These are phyloP conservation scores for Datnioides undecimradiatus DNA, from an alignment of 2,113 vertebrate species.

Conservation along the genomic window DNA sequence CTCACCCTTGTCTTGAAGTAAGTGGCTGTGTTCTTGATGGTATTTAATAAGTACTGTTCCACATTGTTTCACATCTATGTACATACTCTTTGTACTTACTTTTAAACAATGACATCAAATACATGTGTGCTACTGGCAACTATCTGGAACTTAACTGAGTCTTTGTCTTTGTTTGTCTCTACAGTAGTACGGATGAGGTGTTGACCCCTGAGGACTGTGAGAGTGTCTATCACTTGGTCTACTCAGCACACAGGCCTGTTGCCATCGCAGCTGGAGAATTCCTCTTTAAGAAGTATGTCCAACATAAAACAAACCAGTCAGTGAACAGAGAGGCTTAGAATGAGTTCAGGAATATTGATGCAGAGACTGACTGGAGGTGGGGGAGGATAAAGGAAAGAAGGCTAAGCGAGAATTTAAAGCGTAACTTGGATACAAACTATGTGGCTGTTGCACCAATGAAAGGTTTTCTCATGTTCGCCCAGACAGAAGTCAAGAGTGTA, in stretches of 20 bases:
- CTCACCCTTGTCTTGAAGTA: conserved; percentile 99
- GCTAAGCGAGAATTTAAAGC: neutral
- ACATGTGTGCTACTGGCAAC: neutral
- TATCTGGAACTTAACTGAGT: neutral
- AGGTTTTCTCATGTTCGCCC: neutral
- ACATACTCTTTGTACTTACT: neutral
- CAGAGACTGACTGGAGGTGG: neutral
- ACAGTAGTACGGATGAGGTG: conserved; percentile 97
- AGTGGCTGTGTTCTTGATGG: conserved; percentile 76
- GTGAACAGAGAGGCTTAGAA: neutral
- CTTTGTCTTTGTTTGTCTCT: conserved; percentile 58
- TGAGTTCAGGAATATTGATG: neutral
- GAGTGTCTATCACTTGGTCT: conserved; percentile 98
- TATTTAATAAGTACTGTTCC: neutral
- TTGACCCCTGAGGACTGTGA: conserved; percentile 99
- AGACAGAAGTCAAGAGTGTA: neutral
- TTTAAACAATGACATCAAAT: neutral
- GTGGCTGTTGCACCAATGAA: neutral
- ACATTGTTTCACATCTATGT: neutral
- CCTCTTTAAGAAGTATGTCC: conserved; percentile 97
- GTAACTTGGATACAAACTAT: neutral
- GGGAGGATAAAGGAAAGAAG: neutral
- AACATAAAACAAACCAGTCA: neutral
- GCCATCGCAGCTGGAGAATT: conserved; percentile 98
- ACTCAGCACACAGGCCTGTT: conserved; percentile 97